Percentiles rank a stretch among this genome's conserved stretches.
Evolutionary conservation across 2,797 vertebrate species (phyloP).

Genomic region (Urophycis tenuis): DNA sequence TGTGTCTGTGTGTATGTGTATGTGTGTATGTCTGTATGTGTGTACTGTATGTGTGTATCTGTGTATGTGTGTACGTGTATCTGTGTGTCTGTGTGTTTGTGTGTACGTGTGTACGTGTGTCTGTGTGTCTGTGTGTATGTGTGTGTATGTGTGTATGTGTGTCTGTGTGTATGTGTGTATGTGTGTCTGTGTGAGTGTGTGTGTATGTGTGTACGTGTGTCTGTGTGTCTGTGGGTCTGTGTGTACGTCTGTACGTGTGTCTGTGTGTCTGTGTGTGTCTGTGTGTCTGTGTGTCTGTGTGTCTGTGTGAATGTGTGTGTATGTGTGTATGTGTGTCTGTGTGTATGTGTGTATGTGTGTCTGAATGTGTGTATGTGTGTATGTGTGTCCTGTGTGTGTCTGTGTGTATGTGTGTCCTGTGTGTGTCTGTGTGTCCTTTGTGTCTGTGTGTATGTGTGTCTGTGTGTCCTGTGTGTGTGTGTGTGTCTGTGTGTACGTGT

Average conservation of each 20-base stretch:
- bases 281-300: not conserved
- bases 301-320: not conserved
- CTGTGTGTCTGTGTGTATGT: constrained; percentile 7
- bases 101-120: constrained; percentile 10
- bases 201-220: not conserved
- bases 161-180: constrained; percentile 2
- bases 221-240: constrained; percentile 14
- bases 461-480: too few species aligned
- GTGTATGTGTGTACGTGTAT: too few species aligned
- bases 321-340: too few species aligned
- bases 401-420: not conserved
- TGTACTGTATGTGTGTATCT: too few species aligned
- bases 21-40: too few species aligned
- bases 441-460: constrained; percentile 7
- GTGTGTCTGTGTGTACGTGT: constrained; percentile 2
- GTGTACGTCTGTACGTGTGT: constrained; percentile 13
- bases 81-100: not conserved
- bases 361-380: not conserved
- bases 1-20: too few species aligned
- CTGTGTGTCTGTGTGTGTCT: not conserved
- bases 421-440: not conserved
- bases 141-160: constrained; percentile 8
- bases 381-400: not conserved
- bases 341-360: not conserved
- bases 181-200: constrained; percentile 13